Evolutionary conservation across 2,888 invertebrate species (phyloP).

Genomic region (Antheraea yamamai): DNA sequence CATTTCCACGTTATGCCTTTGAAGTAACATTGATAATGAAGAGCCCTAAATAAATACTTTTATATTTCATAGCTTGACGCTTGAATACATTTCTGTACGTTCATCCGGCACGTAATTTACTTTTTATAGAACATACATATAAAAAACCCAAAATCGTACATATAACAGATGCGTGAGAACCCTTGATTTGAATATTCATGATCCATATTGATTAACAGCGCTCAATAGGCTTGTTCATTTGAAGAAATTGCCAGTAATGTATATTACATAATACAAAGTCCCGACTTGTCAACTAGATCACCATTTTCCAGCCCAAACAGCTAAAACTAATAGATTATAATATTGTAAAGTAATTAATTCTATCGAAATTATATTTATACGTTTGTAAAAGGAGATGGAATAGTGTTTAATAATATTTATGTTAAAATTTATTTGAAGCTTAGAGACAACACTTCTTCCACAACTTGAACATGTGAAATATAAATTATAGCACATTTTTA

Average conservation of each 20-base stretch:
- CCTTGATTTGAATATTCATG: conserved; percentile 57
- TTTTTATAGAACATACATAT: conserved; percentile 9
- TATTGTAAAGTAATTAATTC: no score
- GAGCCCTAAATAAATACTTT: neutral
- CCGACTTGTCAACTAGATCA: neutral
- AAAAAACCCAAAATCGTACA: conserved; percentile 23
- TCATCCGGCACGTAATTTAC: neutral
- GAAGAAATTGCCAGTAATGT: neutral
- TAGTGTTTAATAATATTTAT: neutral
- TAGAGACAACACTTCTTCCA: neutral
- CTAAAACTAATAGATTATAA: no score
- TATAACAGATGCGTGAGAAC: conserved; percentile 44
- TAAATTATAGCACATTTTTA: no score
- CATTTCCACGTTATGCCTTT: no score
- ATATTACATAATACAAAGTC: neutral
- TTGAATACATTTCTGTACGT: neutral
- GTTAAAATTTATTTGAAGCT: neutral
- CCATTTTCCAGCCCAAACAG: neutral
- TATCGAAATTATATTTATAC: no score
- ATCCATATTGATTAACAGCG: conserved; percentile 51
- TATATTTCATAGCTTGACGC: neutral
- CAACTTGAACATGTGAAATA: neutral
- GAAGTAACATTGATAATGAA: neutral
- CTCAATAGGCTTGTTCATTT: conserved; percentile 2
- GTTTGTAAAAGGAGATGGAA: no score